Base-by-base conservation (phyloP, 2,888 invertebrate species). In the Drosophila emarginata region DNA sequence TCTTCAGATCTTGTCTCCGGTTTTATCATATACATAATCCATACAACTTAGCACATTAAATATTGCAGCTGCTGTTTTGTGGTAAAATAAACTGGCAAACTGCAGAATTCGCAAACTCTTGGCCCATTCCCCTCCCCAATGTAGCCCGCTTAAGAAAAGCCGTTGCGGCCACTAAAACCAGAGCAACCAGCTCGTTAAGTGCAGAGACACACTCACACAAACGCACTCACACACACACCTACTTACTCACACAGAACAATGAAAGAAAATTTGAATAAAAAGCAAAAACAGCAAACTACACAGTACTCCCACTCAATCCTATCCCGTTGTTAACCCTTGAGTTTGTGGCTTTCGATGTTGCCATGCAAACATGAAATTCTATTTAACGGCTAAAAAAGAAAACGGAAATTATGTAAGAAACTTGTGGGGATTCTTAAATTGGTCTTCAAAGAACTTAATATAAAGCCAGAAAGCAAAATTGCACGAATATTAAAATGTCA, bases 161-260 rank as follows among this genome's bases (percentile, higher is more conserved):
- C 66, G 64, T 62, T 52, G 62, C 71, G 77, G 64, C 79, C 77
- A 67, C 77, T 64, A 63, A 68, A 79, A 74, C 71, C 58, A 74
- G 71, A 77, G 76, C 70, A 78, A 73, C 53, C 76, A 77, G 69
- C 77, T 75, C 75, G 79, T 79, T 78, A 78, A 79, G 78, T 79
- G 72, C 77, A 78, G 65, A 74, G 65, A 76, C 26, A 61, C 11
- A 45, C 54, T 26, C 40, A 26, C 15, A 52, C 37, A 45, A n/a
- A 67, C 21, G 26, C 23, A 53, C 36, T 64, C 51, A 45, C 3
- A 36, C 2, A 57, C n/a, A 67, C 50, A 32, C 9, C 32, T 9
- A 11, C 9, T 40, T 15, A 21, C 12, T 51, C 37, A 50, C 21
- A 58, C 56, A 37, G 56, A 63, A 74, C 78, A 80, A 80, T 78